Conservation (phyloP, 2,113 vertebrate genomes). For the Turdus rufiventris region DNA sequence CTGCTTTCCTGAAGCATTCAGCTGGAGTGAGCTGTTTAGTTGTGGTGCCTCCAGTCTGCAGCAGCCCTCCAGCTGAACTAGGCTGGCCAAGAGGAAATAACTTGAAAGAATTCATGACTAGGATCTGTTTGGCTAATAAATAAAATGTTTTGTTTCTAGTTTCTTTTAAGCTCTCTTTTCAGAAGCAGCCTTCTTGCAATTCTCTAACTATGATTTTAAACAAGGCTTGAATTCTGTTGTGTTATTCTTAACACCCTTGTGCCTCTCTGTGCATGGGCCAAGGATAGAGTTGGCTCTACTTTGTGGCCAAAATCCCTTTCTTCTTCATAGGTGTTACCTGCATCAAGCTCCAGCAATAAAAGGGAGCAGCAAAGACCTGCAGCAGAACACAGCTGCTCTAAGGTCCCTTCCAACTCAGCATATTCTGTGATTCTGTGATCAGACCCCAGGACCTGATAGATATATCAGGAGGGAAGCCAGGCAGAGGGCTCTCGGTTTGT, state of each 20-base stretch:
- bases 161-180: neutral
- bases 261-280: neutral
- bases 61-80: neutral
- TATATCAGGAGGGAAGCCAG: neutral
- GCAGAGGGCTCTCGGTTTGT: rapidly evolving
- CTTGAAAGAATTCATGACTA: neutral
- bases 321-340: neutral
- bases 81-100: neutral
- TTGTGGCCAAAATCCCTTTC: neutral
- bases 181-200: neutral
- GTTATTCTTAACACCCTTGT: neutral
- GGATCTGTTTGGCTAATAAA: neutral
- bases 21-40: neutral
- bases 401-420: neutral
- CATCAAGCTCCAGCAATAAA: neutral
- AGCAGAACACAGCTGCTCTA: neutral
- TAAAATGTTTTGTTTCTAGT: neutral
- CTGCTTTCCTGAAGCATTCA: neutral
- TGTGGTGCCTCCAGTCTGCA: neutral
- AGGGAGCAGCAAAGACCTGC: neutral
- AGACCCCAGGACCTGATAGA: neutral
- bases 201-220: neutral
- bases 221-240: neutral
- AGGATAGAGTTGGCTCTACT: neutral
- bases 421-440: neutral